Evolutionary conservation across 2,797 vertebrate genomes (phyloP), one percentile per base, ranked within the genome.

Genomic region (Loriculus beryllinus): DNA sequence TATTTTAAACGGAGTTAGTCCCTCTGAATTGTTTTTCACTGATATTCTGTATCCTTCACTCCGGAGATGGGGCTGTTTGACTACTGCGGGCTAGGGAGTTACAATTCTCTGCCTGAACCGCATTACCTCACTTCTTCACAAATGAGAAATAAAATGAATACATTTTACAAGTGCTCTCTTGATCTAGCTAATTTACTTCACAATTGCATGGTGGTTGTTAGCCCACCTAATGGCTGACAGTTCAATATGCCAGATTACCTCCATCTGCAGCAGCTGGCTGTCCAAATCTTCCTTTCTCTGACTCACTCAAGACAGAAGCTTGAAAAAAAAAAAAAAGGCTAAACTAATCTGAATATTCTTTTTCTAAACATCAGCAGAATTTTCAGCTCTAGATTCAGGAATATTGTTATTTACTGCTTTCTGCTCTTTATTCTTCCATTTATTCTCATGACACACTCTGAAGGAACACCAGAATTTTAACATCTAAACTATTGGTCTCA

Each of bases 71-170:
- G 78, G 48, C 75, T 70, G 6, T 56, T 60, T 68, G 68, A 14
- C 72, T 29, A 23, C 70, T 4, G 59, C 2, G 3, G 59, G 49
- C 52, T 35, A 80, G 40, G 51, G 69, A 91, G 45, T 48, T 64
- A 43, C 0, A 0, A 17, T 56, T 90, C 68, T 59, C 56, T 20
- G 13, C 17, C 74, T 51, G 67, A 84, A 43, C 64, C 3, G 2
- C 40, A 18, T 79, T 54, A 71, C 54, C 54, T 54, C 81, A 35
- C 62, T 91, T n/a, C 56, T 92, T 40, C 71, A 40, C 81, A 90
- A 88, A 84, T 71, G 82, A 72, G 93, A 92, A 86, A 86, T 70
- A 69, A 88, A 92, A 93, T 67, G 65, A 82, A 82, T 91, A 89
- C 48, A 67, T 67, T 72, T 79, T 86, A 93, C 78, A 94, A 84